phyloP scores from a whole-genome alignment of 2,888 invertebrate species.

The Camponotus fellah region DNA sequence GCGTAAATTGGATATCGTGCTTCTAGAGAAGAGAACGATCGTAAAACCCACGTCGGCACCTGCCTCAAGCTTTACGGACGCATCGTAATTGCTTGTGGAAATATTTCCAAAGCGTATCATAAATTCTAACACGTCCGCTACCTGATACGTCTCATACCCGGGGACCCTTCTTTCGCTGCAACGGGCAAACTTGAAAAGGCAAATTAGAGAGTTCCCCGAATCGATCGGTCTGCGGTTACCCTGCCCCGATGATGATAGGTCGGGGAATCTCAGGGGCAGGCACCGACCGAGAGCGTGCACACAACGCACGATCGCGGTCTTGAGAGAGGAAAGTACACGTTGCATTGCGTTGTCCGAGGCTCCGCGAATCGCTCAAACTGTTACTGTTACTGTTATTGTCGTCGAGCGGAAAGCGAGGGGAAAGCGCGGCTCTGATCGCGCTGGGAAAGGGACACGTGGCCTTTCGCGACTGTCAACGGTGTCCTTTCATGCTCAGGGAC shows the following conservation, averaged over 20 bases:
- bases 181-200: constrained; percentile 53
- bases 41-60: neutral
- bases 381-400: constrained; percentile 54
- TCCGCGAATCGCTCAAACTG: constrained; percentile 45
- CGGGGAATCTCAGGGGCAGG: constrained; percentile 45
- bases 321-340: constrained; percentile 7
- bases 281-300: neutral
- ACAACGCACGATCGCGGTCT: neutral
- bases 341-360: constrained; percentile 13
- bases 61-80: constrained; percentile 1
- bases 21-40: neutral
- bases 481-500: constrained; percentile 19
- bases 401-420: constrained; percentile 39
- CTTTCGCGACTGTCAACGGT: constrained; percentile 28
- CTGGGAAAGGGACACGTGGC: constrained; percentile 56
- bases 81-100: constrained; percentile 23
- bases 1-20: neutral
- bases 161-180: constrained; percentile 8
- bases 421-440: constrained; percentile 23
- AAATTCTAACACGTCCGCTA: constrained; percentile 33
- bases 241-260: constrained; percentile 48
- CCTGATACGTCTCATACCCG: constrained; percentile 11
- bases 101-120: constrained; percentile 4
- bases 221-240: constrained; percentile 49
- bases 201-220: constrained; percentile 54